Conservation (phyloP, 2,113 vertebrate genomes). For the Urocynchramus pylzowi region DNA sequence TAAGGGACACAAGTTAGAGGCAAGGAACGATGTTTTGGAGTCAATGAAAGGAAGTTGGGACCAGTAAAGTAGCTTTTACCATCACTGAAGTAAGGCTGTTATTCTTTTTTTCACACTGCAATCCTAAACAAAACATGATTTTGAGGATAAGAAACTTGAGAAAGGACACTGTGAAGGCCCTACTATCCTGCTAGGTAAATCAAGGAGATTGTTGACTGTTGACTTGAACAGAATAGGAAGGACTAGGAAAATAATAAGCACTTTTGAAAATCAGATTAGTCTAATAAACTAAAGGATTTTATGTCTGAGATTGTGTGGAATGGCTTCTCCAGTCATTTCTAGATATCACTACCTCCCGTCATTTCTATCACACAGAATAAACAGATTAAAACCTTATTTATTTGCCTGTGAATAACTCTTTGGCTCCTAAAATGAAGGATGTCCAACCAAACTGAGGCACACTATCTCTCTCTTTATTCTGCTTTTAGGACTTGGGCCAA, state of each 20-base stretch:
- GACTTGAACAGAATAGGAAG: not conserved
- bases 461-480: not conserved
- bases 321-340: not conserved
- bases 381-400: not conserved
- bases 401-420: not conserved
- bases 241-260: not conserved
- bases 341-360: not conserved
- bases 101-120: not conserved
- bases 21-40: not conserved
- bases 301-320: not conserved
- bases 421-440: not conserved
- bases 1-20: not conserved
- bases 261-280: not conserved
- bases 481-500: not conserved
- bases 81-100: not conserved
- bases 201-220: not conserved
- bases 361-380: not conserved
- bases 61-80: not conserved
- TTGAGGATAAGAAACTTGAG: not conserved
- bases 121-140: not conserved
- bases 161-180: not conserved
- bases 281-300: not conserved
- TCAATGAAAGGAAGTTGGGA: not conserved
- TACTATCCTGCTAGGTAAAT: not conserved
- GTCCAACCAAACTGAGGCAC: not conserved